Percentiles rank a stretch among this genome's conserved stretches.
Conservation (phyloP, 2,113 vertebrate genomes). For the Clarias gariepinus region DNA sequence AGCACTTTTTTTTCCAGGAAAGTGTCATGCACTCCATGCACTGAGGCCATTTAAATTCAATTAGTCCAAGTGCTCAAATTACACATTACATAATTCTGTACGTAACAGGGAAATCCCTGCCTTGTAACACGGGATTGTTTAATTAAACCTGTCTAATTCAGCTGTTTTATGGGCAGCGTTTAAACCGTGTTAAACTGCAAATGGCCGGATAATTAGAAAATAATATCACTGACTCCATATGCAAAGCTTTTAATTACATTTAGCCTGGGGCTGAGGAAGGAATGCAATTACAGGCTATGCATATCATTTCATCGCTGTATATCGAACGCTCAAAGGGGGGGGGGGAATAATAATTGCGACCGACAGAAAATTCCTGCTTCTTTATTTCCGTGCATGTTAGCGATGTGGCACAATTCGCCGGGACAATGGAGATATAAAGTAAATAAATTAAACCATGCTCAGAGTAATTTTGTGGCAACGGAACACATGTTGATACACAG, state of each 20-base stretch:
- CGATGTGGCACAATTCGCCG: not conserved
- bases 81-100: conserved; percentile 60
- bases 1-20: conserved; percentile 37
- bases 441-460: not conserved
- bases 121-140: conserved; percentile 63
- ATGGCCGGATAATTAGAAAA: conserved; percentile 70
- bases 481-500: not conserved
- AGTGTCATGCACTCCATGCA: conserved; percentile 17
- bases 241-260: conserved; percentile 76
- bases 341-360: conserved; percentile 48
- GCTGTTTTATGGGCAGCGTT: conserved; percentile 68
- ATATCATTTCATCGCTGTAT: conserved; percentile 61
- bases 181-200: conserved; percentile 65
- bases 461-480: not conserved
- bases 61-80: conserved; percentile 67
- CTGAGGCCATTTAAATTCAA: conserved; percentile 58
- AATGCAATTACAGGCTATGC: conserved; percentile 68
- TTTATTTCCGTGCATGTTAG: conserved; percentile 22
- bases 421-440: not conserved
- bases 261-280: conserved; percentile 69
- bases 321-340: conserved; percentile 49
- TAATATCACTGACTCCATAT: conserved; percentile 71
- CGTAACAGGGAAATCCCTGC: conserved; percentile 61
- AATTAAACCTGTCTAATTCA: conserved; percentile 74
- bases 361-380: not conserved